phyloP scores from a whole-genome alignment of 1,140 invertebrate species.

The Oreohelix idahoensis region DNA sequence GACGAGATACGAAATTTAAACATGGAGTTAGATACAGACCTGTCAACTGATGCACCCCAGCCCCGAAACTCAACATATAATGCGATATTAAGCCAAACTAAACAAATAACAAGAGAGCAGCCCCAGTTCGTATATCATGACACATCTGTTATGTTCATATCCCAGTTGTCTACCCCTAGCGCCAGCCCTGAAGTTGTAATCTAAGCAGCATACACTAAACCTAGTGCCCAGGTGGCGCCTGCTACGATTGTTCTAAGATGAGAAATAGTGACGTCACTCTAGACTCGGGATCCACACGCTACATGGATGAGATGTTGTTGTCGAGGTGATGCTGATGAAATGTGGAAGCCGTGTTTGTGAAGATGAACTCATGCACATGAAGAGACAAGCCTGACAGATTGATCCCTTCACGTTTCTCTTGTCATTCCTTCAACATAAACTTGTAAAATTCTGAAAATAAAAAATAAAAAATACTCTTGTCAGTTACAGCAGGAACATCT shows the following conservation, averaged over 20 bases:
- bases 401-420: not conserved
- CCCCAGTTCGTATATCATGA: not conserved
- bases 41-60: too few relatives aligned
- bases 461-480: too few relatives aligned
- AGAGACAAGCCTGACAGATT: not conserved
- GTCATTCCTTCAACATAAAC: slow-evolving; percentile 22
- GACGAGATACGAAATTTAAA: not conserved
- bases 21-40: too few relatives aligned
- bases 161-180: not conserved
- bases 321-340: not conserved
- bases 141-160: not conserved
- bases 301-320: not conserved
- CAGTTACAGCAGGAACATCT: too few relatives aligned
- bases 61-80: too few relatives aligned
- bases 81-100: too few relatives aligned
- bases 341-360: not conserved
- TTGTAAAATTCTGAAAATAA: slow-evolving; percentile 19
- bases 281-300: slow-evolving; percentile 25
- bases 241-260: not conserved
- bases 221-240: not conserved
- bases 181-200: not conserved
- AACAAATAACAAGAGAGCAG: not conserved
- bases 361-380: not conserved
- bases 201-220: not conserved
- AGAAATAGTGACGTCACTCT: slow-evolving; percentile 12